Evolutionary conservation across 2,888 invertebrate species (phyloP), one percentile per base, ranked within the genome.

Genomic region (Meghimatium bilineatum): DNA sequence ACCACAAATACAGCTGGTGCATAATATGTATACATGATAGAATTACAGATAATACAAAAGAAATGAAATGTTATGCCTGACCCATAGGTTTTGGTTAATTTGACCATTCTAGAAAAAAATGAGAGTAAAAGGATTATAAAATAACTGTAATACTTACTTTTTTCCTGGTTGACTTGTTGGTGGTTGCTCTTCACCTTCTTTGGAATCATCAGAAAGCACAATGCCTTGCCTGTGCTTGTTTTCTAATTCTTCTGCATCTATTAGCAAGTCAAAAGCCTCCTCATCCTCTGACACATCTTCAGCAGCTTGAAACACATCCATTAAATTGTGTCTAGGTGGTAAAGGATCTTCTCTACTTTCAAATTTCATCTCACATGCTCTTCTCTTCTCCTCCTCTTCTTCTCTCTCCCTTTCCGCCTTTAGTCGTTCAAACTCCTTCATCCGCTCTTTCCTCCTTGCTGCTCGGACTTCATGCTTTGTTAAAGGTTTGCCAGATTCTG

Each of bases 161-260:
- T 84, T 84, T 32, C 84, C 84, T 49, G 84, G 84, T 36, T 80
- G 80, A 32, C 67, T 84, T 34, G 84, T 84, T 17, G 84, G 84
- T 34, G 84, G 74, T 36, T 80, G 74, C 32, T 80, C 84, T 60
- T 71, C 78, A 32, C 52, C 83, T 34, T 84, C 83, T 72, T 79
- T 75, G 32, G 60, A 63, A n/a, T 84, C 84, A n/a, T 84, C 84
- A 49, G 75, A 84, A 26, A 75, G 29, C 0, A 84, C 56, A 66
- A 74, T 80, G 23, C 80, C 84, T 17, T 75, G 34, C 49, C 75
- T 80, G 44, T 80, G 60, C n/a, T 36, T 69, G 67, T 84, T 69
- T 60, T 80, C 84, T 66, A n/a, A n/a, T 44, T 56, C 77, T 23
- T 78, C 56, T 52, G 63, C 66, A 8, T 60, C 84, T 44, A 63